Evolutionary conservation across 2,113 vertebrate genomes (phyloP), one percentile per base, ranked within the genome.

Genomic region (Calidris pugnax): DNA sequence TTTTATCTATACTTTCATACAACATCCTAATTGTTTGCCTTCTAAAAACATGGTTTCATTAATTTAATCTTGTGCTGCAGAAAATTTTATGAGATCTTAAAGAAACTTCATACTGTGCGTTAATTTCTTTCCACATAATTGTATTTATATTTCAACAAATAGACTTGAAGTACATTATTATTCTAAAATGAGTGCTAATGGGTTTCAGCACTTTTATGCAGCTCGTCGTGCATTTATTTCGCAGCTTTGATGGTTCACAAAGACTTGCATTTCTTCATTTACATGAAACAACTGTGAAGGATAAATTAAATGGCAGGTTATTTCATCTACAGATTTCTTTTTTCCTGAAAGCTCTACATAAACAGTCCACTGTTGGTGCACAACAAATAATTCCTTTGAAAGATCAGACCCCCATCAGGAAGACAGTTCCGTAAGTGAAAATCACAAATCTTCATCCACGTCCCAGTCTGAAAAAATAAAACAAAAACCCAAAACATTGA

Each of bases 131-230:
- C 45, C 92, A 47, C 72, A 69, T 95, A 94, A 96, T 96, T 97
- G 56, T 90, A 95, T 97, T 98, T 98, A 94, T 97, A 94, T 96
- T 96, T 84, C 90, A 97, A 96, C 84, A 96, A 96, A 91, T 60
- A 96, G 45, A 89, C 62, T 90, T 89, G 82, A 94, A 95, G 95
- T 96, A 80, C 83, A 62, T 97, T 95, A 92, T 96, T 95, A 95
- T 97, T 95, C 50, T 17, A 69, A 96, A 96, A 95, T 78, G 86
- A 96, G 64, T 30, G 62, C 82, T 96, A 97, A 97, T 97, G 94
- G 83, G 72, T 94, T 97, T 96, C 94, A 94, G 86, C 60, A 57
- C 45, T 96, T 96, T 94, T 87, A 91, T 73, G 82, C 83, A 89
- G 79, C 67, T 95, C 82, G 83, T 96, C 50, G 73, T 85, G 72